Evolutionary conservation across 1,140 invertebrate species (phyloP), one percentile per base, ranked within the genome.

Genomic region (Dinothrombium tinctorium): DNA sequence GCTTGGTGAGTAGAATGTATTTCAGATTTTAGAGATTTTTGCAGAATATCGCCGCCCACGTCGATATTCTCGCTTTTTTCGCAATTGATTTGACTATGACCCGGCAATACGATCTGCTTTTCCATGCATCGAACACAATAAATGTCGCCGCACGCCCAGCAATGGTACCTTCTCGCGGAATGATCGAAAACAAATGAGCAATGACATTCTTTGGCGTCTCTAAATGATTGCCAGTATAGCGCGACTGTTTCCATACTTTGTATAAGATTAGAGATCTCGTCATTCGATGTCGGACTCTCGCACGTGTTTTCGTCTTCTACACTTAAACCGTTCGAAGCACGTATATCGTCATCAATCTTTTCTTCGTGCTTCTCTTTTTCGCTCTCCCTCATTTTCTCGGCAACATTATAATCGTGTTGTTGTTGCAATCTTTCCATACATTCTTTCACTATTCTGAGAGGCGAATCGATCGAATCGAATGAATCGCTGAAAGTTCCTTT

Each of bases 91-190:
- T n/a, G n/a, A n/a, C 70, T 59, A 50, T 84, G 76, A 33, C 79
- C 80, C 4, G 76, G 69, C 12, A 90, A 61, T 17, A 72, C 59
- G 20, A 72, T 71, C 46, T 76, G 74, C 43, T 72, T 70, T 46
- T 74, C 72, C 50, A 90, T 82, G 58, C 87, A 94, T 20, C 84
- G 65, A 33, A 72, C 74, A 57, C 87, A 94, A 56, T 82, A 80
- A n/a, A 89, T 74, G 46, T 83, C 73, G 14, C 87, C 87, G 57
- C 87, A 95, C 52, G 76, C 74, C 74, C 81, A 86, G 60, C 86
- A 94, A 58, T 92, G 82, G 54, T 81, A 77, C 82, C 90, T 56
- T 44, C 41, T 21, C 8, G 24, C 29, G n/a, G 35, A 38, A 11
- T 81, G 77, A 56, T 92, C 82, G 49, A 94, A 81, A 0, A 78